Evolutionary conservation across 1,140 invertebrate species (phyloP).

Genomic region (Ruditapes philippinarum): DNA sequence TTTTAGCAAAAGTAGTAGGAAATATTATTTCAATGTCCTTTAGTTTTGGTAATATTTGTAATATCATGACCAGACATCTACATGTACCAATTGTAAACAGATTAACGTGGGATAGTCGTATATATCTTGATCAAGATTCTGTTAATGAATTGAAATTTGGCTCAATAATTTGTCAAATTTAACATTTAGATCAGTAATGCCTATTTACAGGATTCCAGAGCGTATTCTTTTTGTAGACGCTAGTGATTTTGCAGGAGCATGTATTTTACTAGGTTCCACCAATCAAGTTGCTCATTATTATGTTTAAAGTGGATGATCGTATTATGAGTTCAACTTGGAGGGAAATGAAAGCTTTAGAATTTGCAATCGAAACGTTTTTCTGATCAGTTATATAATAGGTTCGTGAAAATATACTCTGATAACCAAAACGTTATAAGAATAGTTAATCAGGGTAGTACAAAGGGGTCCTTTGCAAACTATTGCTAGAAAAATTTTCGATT

Average conservation of each 20-base stretch:
- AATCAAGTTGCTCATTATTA: background rate
- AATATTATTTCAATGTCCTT: background rate
- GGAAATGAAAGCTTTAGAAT: background rate
- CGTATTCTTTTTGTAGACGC: background rate
- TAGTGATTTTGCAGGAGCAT: background rate
- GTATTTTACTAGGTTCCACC: constrained; percentile 1
- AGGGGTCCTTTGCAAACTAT: background rate
- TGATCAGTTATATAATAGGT: background rate
- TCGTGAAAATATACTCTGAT: background rate
- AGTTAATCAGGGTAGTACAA: background rate
- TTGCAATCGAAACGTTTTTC: background rate
- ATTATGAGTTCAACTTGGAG: background rate
- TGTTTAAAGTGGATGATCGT: background rate
- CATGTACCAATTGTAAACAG: background rate
- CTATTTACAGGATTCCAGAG: background rate
- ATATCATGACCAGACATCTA: background rate
- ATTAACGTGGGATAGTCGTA: too few relatives aligned
- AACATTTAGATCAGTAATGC: background rate
- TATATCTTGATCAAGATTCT: too few relatives aligned
- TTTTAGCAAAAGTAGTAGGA: background rate
- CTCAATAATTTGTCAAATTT: too few relatives aligned
- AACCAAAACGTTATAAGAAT: background rate
- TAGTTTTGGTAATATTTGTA: background rate
- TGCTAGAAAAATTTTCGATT: background rate
- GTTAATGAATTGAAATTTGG: background rate